These are phyloP conservation scores for Narcine bancroftii DNA, from an alignment of 2,113 vertebrate genomes.

Conservation along the genomic window DNA sequence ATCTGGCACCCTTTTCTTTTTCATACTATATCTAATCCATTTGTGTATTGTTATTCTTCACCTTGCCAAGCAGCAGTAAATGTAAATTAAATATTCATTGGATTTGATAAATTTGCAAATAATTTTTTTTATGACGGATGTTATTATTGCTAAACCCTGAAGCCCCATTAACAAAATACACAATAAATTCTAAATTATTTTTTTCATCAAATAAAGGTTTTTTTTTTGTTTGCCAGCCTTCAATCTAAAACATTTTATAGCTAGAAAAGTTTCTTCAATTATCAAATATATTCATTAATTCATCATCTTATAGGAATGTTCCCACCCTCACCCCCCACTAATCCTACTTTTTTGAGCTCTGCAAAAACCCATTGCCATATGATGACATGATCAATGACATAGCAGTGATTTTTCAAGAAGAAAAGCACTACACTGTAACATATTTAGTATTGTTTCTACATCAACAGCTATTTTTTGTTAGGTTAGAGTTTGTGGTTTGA, in stretches of 20 bases:
- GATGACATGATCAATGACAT: not conserved
- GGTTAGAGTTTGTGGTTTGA: not conserved
- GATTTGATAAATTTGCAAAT: not conserved
- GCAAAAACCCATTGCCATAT: not conserved
- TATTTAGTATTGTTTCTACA: not conserved
- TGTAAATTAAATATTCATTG: not conserved
- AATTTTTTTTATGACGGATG: not conserved
- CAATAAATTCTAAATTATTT: not conserved
- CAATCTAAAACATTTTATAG: not conserved
- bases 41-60: not conserved
- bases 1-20: not conserved
- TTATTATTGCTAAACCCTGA: not conserved
- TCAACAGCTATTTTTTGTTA: not conserved
- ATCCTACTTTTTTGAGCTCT: not conserved
- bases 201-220: not conserved
- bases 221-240: not conserved
- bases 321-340: no score
- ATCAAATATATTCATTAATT: not conserved
- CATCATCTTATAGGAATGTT: not conserved
- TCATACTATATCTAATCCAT: not conserved
- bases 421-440: not conserved
- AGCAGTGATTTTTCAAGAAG: not conserved
- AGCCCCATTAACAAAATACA: not conserved
- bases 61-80: not conserved
- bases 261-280: not conserved